Evolutionary conservation across 2,797 vertebrate genomes (phyloP), one percentile per base, ranked within the genome.

Genomic region (Benthosema pterotum): DNA sequence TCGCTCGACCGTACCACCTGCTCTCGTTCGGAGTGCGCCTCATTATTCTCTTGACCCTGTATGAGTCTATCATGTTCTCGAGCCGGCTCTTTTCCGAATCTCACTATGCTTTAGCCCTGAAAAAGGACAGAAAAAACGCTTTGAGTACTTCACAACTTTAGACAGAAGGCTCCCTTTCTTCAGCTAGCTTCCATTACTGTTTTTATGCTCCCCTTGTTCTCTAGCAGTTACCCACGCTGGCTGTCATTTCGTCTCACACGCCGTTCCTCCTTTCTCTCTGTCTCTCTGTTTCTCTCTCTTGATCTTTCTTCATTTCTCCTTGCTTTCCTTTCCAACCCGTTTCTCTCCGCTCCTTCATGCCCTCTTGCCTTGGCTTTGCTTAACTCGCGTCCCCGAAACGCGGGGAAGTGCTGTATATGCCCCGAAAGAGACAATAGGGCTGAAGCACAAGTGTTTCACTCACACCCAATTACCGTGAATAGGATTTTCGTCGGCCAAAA

Each of bases 401-500:
- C 71, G 68, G 72, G 57, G 72, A 68, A n/a, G n/a, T n/a, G n/a
- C n/a, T n/a, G n/a, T n/a, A n/a, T 60, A 52, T 56, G 62, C 78
- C 66, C 78, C 66, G 75, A 38, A 22, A 25, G 22, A 83, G 83
- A 90, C 84, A 90, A 84, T 74, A 75, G 83, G 57, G n/a, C n/a
- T n/a, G 52, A 16, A 74, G 69, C 68, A 42, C 79, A 77, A 87
- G 83, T 85, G 84, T 82, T 84, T 88, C 79, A 84, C 86, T 87
- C 86, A 78, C 83, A 87, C 84, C 86, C 86, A 86, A 87, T 87
- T 86, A 83, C 76, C 71, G 77, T 83, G 79, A 85, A 78, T 79
- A 72, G 75, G 46, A 69, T 80, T 84, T n/a, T 77, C 80, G 76
- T 71, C 56, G 66, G 68, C 78, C 82, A 73, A 77, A 82, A 78